Evolutionary conservation across 2,113 vertebrate species (phyloP), one percentile per base, ranked within the genome.

Genomic region (Cavia porcellus): DNA sequence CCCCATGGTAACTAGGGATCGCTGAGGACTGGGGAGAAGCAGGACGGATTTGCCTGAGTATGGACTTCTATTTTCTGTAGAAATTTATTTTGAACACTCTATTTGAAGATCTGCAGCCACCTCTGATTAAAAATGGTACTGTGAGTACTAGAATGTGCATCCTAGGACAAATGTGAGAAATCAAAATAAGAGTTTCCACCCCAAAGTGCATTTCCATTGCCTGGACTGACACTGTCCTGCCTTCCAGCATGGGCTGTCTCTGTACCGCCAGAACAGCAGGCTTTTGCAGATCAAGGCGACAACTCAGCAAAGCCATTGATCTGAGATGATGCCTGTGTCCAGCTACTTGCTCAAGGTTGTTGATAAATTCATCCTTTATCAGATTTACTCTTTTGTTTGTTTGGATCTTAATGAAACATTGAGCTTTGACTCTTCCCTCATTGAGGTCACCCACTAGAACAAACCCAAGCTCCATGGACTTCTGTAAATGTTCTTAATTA

Each of bases 41-140:
- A 35, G 83, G 72, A 93, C 93, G 42, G 55, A 32, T 17, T 30
- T 42, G 12, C 15, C 66, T 25, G 9, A 57, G 4, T 25, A 15
- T 25, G 50, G 32, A 19, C 19, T 79, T 79, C 45, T 79, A 79
- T 79, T 79, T 79, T 28, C 12, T 13, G 30, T 50, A 35, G 57
- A 66, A 79, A 77, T 55, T 45, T 75, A 90, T 94, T 95, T 92
- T 90, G 90, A 89, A 83, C 25, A 38, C 25, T 92, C 66, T 24
- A 2, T 47, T 92, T 96, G 91, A 75, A 94, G 72, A 89, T 62
- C n/a, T 17, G 38, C 8, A 66, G 2, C 57, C 61, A 85, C 1
- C 30, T 77, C 30, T 38, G 35, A 59, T 38, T 85, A 62, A 59
- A 77, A 32, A 68, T 35, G 6, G 72, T 7, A 64, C 24, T 1